Evolutionary conservation across 2,888 invertebrate species (phyloP).

Genomic region (Leptothorax acervorum): DNA sequence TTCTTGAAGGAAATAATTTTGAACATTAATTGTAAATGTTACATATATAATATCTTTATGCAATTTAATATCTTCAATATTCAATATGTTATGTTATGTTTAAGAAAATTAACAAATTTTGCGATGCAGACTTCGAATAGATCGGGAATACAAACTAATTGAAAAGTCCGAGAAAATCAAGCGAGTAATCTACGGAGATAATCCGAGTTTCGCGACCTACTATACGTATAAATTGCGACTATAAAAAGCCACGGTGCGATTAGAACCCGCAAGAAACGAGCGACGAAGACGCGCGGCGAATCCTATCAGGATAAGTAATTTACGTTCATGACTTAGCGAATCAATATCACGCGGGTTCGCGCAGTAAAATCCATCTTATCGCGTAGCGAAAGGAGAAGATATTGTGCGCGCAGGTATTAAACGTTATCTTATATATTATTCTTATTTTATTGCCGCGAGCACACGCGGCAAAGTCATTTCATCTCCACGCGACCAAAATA

Average conservation of each 20-base stretch:
- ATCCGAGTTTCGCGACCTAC: background rate
- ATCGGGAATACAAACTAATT: background rate
- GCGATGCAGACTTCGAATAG: background rate
- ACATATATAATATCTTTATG: background rate
- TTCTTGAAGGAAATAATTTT: background rate
- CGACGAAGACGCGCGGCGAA: constrained; percentile 19
- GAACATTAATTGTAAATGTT: background rate
- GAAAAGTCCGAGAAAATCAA: background rate
- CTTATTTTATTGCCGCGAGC: background rate
- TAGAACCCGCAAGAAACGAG: constrained; percentile 9
- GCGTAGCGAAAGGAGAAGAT: background rate
- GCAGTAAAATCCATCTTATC: constrained; percentile 42
- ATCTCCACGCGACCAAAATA: background rate
- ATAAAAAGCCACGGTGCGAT: constrained; percentile 32
- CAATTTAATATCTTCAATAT: background rate
- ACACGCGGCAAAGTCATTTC: background rate
- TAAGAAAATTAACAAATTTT: background rate
- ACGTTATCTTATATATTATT: background rate
- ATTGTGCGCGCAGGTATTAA: background rate
- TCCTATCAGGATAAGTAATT: constrained; percentile 46
- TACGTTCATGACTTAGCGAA: constrained; percentile 26
- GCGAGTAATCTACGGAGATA: background rate
- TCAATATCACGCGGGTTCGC: constrained; percentile 36
- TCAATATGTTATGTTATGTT: background rate
- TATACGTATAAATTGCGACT: constrained; percentile 26